Conservation (phyloP, 1,140 invertebrate genomes). For the Drosophila bocqueti region DNA sequence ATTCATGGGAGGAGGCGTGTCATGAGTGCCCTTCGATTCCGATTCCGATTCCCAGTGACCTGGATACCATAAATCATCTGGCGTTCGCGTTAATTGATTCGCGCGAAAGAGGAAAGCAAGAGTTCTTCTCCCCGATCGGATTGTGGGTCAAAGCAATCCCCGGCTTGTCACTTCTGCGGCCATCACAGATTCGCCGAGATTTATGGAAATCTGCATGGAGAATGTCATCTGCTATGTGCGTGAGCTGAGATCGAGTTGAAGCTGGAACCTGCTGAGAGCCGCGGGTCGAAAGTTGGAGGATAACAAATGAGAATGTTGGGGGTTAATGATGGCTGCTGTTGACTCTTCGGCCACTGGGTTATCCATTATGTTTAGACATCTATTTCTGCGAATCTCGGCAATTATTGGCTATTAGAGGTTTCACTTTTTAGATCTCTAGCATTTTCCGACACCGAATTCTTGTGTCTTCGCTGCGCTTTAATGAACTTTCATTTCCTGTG, state of each 20-base stretch:
- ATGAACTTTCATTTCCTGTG: conserved; percentile 61
- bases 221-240: conserved; percentile 48
- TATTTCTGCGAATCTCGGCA: conserved; percentile 34
- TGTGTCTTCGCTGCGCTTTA: conserved; percentile 1
- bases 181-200: conserved; percentile 30
- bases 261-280: conserved; percentile 49
- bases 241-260: conserved; percentile 45
- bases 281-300: conserved; percentile 37
- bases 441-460: conserved; percentile 34
- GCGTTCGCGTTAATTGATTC: conserved; percentile 52
- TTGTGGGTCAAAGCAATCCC: conserved; percentile 72
- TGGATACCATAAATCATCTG: conserved; percentile 66
- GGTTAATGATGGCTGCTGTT: conserved; percentile 51
- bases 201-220: conserved; percentile 67
- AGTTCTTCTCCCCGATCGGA: conserved; percentile 51
- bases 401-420: conserved; percentile 69
- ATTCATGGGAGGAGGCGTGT: conserved; percentile 29
- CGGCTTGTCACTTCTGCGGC: conserved; percentile 40
- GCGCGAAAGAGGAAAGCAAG: conserved; percentile 62
- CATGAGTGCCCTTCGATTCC: conserved; percentile 24
- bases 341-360: conserved; percentile 24
- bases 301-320: conserved; percentile 58
- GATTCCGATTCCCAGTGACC: conserved; percentile 7
- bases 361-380: conserved; percentile 30
- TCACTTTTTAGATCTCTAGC: conserved; percentile 60